phyloP scores from a whole-genome alignment of 2,888 invertebrate genomes.

The Rhamnusium bicolor region DNA sequence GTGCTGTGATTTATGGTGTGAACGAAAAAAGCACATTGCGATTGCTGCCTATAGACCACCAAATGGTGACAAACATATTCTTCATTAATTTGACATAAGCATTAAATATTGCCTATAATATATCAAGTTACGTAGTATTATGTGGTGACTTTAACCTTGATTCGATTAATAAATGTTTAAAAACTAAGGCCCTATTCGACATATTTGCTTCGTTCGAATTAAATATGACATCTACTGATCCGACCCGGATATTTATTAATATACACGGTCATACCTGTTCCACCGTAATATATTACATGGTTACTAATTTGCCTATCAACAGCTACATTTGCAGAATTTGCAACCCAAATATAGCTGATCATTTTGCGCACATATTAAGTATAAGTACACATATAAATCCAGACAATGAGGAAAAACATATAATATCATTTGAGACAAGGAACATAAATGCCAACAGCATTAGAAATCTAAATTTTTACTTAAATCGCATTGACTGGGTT shows the following conservation, averaged over 20 bases:
- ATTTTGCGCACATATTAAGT: background rate
- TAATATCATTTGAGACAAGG: background rate
- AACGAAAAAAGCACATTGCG: background rate
- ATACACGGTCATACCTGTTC: background rate
- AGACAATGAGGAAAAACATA: background rate
- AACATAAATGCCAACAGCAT: background rate
- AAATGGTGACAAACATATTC: background rate
- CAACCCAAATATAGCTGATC: background rate
- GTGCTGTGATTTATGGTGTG: background rate
- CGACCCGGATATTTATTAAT: background rate
- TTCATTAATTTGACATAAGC: background rate
- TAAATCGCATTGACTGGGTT: background rate
- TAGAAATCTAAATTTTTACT: background rate
- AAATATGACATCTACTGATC: background rate
- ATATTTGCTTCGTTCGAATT: background rate
- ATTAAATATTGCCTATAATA: background rate
- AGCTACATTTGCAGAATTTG: background rate
- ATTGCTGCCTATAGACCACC: background rate
- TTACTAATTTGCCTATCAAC: background rate
- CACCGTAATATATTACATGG: background rate
- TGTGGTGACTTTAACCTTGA: background rate
- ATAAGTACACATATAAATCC: background rate
- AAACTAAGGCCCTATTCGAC: background rate
- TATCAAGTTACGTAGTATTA: background rate
- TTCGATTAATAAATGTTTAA: background rate